Base-by-base conservation (phyloP, 2,797 vertebrate species). In the Catamblyrhynchus diadema region DNA sequence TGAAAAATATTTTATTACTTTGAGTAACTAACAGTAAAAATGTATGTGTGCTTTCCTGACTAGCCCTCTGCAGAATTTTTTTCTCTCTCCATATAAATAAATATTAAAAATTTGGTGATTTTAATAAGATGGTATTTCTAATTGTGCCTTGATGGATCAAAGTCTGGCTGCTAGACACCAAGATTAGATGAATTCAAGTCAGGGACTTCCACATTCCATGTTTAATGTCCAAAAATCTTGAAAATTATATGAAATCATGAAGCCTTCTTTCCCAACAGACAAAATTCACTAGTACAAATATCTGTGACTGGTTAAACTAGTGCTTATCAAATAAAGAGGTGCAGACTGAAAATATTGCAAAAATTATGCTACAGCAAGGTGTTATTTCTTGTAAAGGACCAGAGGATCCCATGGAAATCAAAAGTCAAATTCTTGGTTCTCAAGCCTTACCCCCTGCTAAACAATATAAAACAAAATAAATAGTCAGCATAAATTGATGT, bases 101-200 rank as follows among this genome's bases (percentile, higher is more conserved):
- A 64, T 37, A 25, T 19, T 21, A 56, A 14, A 70, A 56, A 20
- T 14, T 3, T 30, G 1, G 5, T 0, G 0, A 1, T 4, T 39
- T 82, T 80, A 53, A 42, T 66, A 73, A 69, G 12, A 19, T 59
- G 32, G 2, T 3, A 21, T 67, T 70, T 84, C 12, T 54, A 80
- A 39, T 41, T 77, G 22, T 70, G 27, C 13, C 39, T 54, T 70
- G 39, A 77, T 8, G 18, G 12, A 47, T 54, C 19, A 51, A 78
- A 70, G 28, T 69, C 18, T 3, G 14, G 4, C 16, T 71, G 18
- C 41, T 65, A 50, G 59, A 50, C 5, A 24, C 8, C 19, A 39
- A 25, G 15, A 70, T 62, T 69, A 64, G n/a, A 54, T 35, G 1
- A 69, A 75, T 77, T 75, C 21, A 57, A 61, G 19, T 61, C 47